Evolutionary conservation across 2,797 vertebrate genomes (phyloP).

Genomic region (Sebastiscus albofasciatus): DNA sequence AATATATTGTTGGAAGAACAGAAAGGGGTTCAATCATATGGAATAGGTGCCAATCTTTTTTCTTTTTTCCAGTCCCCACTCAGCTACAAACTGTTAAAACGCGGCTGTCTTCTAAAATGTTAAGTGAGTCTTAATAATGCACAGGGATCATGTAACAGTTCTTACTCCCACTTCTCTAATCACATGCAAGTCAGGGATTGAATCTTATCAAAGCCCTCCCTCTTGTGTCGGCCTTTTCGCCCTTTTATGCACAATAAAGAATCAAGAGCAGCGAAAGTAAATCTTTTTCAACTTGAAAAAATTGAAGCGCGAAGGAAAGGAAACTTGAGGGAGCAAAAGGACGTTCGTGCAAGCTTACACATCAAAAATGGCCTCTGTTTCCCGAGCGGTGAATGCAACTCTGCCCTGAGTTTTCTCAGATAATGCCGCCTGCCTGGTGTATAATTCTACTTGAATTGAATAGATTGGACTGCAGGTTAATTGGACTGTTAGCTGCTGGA

Average conservation of each 20-base stretch:
- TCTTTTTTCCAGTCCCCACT: not conserved
- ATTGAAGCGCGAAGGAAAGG: not conserved
- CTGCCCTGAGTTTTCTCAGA: conserved; percentile 8
- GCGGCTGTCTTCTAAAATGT: not conserved
- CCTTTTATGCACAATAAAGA: not conserved
- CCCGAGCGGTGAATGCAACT: not conserved
- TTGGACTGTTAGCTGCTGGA: conserved; percentile 28
- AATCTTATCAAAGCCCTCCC: conserved; percentile 19
- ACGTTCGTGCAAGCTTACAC: not conserved
- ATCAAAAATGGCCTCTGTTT: conserved; percentile 5
- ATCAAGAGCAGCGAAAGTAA: conserved; percentile 2
- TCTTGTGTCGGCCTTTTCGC: not conserved
- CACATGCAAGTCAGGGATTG: conserved; percentile 13
- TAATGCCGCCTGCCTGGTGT: not conserved
- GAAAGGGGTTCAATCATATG: not conserved
- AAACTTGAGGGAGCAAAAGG: conserved; percentile 7
- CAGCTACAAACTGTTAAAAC: not conserved
- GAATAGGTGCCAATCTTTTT: not conserved
- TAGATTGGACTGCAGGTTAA: conserved; percentile 54
- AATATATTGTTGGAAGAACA: not conserved
- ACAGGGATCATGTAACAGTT: conserved; percentile 6
- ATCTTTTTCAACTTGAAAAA: conserved; percentile 6
- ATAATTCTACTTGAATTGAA: conserved; percentile 33
- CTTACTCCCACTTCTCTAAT: not conserved
- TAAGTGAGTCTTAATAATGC: conserved; percentile 12